Evolutionary conservation across 2,888 invertebrate species (phyloP).

Genomic region (Drosophila histrio): DNA sequence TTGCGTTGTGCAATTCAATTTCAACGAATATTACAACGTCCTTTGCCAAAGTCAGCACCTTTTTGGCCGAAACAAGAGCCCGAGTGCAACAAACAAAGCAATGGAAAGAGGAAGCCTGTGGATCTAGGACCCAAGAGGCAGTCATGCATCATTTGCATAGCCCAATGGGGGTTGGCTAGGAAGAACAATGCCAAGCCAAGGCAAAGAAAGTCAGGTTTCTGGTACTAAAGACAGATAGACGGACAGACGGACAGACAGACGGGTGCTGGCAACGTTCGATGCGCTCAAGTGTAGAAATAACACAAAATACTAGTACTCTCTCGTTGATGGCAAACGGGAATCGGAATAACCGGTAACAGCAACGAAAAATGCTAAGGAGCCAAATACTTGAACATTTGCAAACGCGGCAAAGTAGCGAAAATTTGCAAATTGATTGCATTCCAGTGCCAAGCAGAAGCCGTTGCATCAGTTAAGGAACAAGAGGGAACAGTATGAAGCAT

Average conservation of each 20-base stretch:
- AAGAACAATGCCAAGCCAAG: conserved; percentile 14
- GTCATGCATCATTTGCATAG: conserved; percentile 62
- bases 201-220: conserved; percentile 23
- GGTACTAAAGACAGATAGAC: conserved; percentile 33
- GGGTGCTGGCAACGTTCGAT: conserved; percentile 52
- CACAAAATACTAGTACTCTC: conserved; percentile 46
- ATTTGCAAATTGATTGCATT: conserved; percentile 83
- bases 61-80: conserved; percentile 55
- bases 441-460: conserved; percentile 66
- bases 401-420: conserved; percentile 80
- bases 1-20: conserved; percentile 58
- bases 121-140: conserved; percentile 34
- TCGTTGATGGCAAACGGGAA: conserved; percentile 31
- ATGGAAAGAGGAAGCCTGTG: neutral
- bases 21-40: conserved; percentile 64
- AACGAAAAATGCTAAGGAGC: conserved; percentile 70
- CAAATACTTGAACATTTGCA: conserved; percentile 77
- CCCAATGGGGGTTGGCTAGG: conserved; percentile 36
- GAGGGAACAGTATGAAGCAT: neutral
- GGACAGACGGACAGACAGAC: neutral
- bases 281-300: conserved; percentile 69
- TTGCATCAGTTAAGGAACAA: conserved; percentile 15
- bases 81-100: conserved; percentile 49
- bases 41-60: conserved; percentile 71
- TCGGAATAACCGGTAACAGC: conserved; percentile 46